Evolutionary conservation across 2,113 vertebrate species (phyloP).

Genomic region (Laticauda laticaudata): DNA sequence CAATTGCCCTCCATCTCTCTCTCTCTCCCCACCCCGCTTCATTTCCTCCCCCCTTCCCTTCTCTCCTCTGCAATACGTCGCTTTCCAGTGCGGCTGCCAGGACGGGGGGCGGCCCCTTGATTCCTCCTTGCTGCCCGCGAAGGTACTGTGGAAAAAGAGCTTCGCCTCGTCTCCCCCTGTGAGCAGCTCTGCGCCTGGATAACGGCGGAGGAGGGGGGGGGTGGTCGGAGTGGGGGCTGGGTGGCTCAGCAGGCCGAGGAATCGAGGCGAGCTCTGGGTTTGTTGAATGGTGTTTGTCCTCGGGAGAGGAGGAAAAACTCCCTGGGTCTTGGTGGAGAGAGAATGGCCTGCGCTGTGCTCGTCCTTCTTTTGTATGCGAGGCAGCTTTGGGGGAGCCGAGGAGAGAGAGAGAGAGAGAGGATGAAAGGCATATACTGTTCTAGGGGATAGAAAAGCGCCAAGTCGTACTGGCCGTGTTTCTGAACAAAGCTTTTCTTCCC

Average conservation of each 20-base stretch:
- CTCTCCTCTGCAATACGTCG: neutral
- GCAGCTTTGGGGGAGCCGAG: neutral
- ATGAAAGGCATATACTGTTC: constrained; percentile 1
- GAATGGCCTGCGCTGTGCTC: neutral
- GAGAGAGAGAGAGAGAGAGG: neutral
- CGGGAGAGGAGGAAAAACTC: neutral
- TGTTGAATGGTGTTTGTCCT: neutral
- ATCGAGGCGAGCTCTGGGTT: neutral
- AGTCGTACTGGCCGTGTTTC: neutral
- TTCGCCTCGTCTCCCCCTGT: too few relatives aligned
- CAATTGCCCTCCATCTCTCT: neutral
- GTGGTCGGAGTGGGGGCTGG: too few relatives aligned
- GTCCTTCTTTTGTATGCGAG: constrained; percentile 10
- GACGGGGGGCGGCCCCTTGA: too few relatives aligned
- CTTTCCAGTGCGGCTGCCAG: neutral
- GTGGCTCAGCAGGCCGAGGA: neutral
- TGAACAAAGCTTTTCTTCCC: neutral
- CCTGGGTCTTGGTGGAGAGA: neutral
- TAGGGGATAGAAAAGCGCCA: neutral
- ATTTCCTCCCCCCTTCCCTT: too few relatives aligned
- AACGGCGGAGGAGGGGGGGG: too few relatives aligned
- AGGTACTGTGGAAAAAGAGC: too few relatives aligned
- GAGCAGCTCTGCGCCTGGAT: neutral
- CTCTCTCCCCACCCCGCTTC: rapidly evolving
- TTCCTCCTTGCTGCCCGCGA: neutral